These are phyloP conservation scores for Vombatus ursinus DNA, from an alignment of 2,113 vertebrate species.

Conservation along the genomic window DNA sequence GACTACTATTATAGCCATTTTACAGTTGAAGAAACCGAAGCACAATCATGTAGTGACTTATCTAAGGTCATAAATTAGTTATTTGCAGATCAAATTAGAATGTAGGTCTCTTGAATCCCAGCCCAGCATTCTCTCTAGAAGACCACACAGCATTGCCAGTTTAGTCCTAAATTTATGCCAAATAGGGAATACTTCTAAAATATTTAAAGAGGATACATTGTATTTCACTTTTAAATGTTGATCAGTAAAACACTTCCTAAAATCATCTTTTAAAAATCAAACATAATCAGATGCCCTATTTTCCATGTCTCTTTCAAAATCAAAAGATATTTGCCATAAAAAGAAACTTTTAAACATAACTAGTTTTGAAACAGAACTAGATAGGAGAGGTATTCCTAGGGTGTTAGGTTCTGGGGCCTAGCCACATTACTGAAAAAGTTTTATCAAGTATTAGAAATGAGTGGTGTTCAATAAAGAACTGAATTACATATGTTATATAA, in stretches of 20 bases:
- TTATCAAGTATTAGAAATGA: neutral
- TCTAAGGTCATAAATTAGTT: neutral
- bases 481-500: neutral
- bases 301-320: constrained; percentile 45
- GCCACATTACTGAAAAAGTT: constrained; percentile 6
- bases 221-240: constrained; percentile 41
- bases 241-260: neutral
- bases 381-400: neutral
- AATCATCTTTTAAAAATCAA: constrained; percentile 42
- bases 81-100: neutral
- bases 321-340: constrained; percentile 36
- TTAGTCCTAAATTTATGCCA: neutral
- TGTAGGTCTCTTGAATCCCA: neutral
- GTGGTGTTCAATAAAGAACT: neutral
- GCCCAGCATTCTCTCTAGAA: neutral
- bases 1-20: neutral
- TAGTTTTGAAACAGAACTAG: neutral
- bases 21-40: constrained; percentile 3
- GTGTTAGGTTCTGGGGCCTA: neutral
- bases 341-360: constrained; percentile 51
- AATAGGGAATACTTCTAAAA: constrained; percentile 1
- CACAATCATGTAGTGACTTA: neutral
- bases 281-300: constrained; percentile 8
- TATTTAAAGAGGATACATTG: constrained; percentile 20
- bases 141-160: neutral